These are phyloP conservation scores for Calonectris borealis DNA, from an alignment of 2,113 vertebrate genomes.

Conservation along the genomic window DNA sequence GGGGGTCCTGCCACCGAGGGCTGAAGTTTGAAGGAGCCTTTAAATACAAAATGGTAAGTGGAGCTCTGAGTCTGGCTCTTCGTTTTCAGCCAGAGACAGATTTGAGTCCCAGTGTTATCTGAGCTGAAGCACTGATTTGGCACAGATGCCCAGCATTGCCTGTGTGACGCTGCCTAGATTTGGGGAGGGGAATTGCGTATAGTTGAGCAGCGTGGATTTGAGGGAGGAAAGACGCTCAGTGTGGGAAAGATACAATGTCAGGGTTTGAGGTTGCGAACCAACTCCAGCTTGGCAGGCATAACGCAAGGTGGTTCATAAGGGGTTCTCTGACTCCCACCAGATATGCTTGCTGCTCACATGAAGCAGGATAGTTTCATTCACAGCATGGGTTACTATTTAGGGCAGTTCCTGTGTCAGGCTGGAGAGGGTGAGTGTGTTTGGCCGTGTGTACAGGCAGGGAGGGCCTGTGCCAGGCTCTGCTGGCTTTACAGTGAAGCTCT, in stretches of 20 bases:
- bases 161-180: neutral
- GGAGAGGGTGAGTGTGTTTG: neutral
- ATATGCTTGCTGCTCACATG: neutral
- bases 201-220: neutral
- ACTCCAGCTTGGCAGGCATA: neutral
- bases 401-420: neutral
- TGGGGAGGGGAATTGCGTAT: neutral
- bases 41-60: slow-evolving; percentile 84
- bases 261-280: neutral
- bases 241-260: neutral
- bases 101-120: neutral
- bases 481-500: neutral
- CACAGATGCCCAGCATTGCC: neutral
- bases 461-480: neutral
- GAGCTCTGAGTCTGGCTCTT: neutral
- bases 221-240: neutral
- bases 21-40: slow-evolving; percentile 85
- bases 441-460: neutral
- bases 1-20: slow-evolving; percentile 83
- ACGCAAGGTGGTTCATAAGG: neutral
- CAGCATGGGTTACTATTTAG: neutral
- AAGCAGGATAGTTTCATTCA: neutral
- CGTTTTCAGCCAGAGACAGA: neutral
- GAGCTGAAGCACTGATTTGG: neutral
- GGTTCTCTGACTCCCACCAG: neutral